Evolutionary conservation across 2,888 invertebrate genomes (phyloP), one percentile per base, ranked within the genome.

Genomic region (Clostera curtula): DNA sequence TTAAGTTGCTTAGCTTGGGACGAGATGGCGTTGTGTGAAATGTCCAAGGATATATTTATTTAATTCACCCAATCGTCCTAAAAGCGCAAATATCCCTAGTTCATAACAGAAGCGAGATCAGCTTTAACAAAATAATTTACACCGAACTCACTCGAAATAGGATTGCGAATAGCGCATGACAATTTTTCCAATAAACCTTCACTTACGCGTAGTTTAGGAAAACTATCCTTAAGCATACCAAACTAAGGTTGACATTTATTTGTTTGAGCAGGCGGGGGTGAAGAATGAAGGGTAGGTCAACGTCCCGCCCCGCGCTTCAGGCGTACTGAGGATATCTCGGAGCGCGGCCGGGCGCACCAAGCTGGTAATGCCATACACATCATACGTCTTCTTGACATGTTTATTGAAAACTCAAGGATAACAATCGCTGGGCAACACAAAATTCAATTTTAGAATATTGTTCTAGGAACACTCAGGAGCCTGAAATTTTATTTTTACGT

Each of bases 271-370:
- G 5, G 48, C 42, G 48, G 36, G 52, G 43, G 49, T 40, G 34
- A 53, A 43, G 56, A 56, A 37, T 47, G 64, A 61, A 60, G 66
- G 66, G 71, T 50, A 74, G 75, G 75, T 75, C 74, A 73, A 59
- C 61, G 72, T 56, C 59, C 29, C 42, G 35, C 53, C 41, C 40
- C 48, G 43, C 45, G 39, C 50, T 35, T 45, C 46, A 40, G 48
- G 36, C 57, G 48, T 35, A 43, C 39, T 40, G 44, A 42, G 45
- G 43, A 41, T 33, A 31, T 41, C 45, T 48, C 49, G 49, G 48
- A n/a, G n/a, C n/a, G 43, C 47, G 40, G 37, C 17, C 33, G 41
- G 36, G 34, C 39, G 36, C 34, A 36, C 32, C 36, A 34, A 34
- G 30, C 40, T 34, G 31, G 42, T 43, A 30, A 40, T 30, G 48